Percentiles rank a stretch among this genome's conserved stretches.
Evolutionary conservation across 2,113 vertebrate genomes (phyloP).

Genomic region (Cottus gobio): DNA sequence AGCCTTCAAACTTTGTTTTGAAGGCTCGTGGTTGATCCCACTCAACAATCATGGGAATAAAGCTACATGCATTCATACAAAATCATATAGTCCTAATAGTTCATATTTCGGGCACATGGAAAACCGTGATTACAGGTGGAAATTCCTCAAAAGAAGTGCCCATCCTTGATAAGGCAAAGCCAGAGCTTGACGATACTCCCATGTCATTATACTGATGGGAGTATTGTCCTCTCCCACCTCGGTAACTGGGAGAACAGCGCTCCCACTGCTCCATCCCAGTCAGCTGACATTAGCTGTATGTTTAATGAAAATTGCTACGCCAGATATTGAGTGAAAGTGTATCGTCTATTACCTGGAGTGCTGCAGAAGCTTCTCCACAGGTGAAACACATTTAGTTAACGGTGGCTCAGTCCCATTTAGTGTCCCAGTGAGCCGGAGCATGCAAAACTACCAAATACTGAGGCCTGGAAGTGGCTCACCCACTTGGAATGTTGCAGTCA

Average conservation of each 20-base stretch:
- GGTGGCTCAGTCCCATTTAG: neutral
- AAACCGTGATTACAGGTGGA: neutral
- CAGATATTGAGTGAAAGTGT: neutral
- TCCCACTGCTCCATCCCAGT: neutral
- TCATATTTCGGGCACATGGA: neutral
- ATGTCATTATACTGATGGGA: neutral
- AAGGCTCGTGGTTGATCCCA: conserved; percentile 3
- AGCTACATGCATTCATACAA: conserved; percentile 2
- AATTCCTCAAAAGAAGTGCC: neutral
- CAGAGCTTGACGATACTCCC: neutral
- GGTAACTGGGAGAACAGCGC: neutral
- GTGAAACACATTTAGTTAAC: neutral
- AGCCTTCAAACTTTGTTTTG: conserved; percentile 4
- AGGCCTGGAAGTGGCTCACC: neutral
- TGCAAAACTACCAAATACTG: neutral
- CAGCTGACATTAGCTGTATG: neutral
- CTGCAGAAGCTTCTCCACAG: neutral
- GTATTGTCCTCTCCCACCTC: neutral
- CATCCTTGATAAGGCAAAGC: neutral
- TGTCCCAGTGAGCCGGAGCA: neutral
- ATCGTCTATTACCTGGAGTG: neutral
- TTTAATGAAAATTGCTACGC: neutral
- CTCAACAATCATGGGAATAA: conserved; percentile 9
- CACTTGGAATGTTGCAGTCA: neutral
- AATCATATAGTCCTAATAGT: conserved; percentile 6